These are phyloP conservation scores for Drosophila helvetica DNA, from an alignment of 2,888 invertebrate species.

Conservation along the genomic window DNA sequence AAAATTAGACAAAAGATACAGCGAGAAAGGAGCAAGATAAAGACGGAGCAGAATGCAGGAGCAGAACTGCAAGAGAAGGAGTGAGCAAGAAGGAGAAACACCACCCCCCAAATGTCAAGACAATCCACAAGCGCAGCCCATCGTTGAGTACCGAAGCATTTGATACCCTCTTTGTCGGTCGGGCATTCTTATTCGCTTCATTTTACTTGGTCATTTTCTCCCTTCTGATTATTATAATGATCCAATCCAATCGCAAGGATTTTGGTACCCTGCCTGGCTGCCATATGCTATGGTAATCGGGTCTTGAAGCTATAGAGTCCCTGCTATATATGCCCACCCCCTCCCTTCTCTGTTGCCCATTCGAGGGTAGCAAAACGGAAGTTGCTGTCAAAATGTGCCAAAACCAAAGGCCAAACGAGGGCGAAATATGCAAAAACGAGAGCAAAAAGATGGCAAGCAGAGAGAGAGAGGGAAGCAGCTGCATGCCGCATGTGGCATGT, in stretches of 20 bases:
- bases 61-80: too few relatives aligned
- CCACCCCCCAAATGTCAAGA: conserved; percentile 21
- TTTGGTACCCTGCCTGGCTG: too few relatives aligned
- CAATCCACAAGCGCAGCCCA: background rate
- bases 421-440: background rate
- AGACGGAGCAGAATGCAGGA: too few relatives aligned
- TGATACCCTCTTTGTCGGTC: too few relatives aligned
- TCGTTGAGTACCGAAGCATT: background rate
- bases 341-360: background rate
- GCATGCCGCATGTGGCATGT: conserved; percentile 22
- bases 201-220: too few relatives aligned
- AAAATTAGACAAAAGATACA: conserved; percentile 48
- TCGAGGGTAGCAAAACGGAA: conserved; percentile 46
- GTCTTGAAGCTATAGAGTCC: too few relatives aligned
- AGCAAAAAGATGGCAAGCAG: background rate
- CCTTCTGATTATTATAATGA: too few relatives aligned
- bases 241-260: too few relatives aligned
- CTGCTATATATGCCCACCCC: too few relatives aligned
- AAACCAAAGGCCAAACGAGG: background rate
- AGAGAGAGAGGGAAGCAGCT: background rate
- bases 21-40: background rate
- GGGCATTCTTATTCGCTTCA: too few relatives aligned
- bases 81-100: too few relatives aligned
- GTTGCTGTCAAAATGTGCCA: conserved; percentile 56
- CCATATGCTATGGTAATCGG: too few relatives aligned